phyloP scores from a whole-genome alignment of 2,113 vertebrate species.

The Burhinus oedicnemus region DNA sequence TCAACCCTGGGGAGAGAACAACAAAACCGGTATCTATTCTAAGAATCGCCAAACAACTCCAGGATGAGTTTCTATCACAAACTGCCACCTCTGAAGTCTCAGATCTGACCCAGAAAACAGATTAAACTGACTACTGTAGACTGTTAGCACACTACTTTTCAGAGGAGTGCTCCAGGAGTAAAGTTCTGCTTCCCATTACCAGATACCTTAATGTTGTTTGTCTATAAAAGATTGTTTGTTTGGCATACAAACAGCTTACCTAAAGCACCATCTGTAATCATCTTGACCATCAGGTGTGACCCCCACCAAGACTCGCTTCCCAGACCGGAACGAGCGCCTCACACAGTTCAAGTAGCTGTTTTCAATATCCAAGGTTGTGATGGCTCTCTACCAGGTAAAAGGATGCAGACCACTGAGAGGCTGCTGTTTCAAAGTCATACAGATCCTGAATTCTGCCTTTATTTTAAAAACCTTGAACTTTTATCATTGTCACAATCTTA shows the following conservation, averaged over 20 bases:
- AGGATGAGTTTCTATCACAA: neutral
- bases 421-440: neutral
- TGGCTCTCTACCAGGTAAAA: slow-evolving; percentile 82
- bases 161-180: neutral
- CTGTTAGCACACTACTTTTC: neutral
- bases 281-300: slow-evolving; percentile 77
- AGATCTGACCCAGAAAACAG: neutral
- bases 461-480: neutral
- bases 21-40: neutral
- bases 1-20: slow-evolving; percentile 83
- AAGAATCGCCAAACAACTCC: neutral
- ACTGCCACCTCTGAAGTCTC: neutral
- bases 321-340: slow-evolving; percentile 81
- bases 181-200: neutral
- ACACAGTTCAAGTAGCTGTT: slow-evolving; percentile 83
- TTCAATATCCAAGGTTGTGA: slow-evolving; percentile 95
- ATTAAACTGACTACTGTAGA: neutral
- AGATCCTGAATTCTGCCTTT: neutral
- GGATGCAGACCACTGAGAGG: neutral
- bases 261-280: slow-evolving; percentile 89
- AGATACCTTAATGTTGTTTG: neutral
- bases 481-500: neutral
- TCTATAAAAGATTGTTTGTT: neutral
- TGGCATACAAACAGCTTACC: slow-evolving; percentile 72
- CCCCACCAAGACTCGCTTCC: slow-evolving; percentile 85